Evolutionary conservation across 2,113 vertebrate genomes (phyloP).

Genomic region (Cebus imitator): DNA sequence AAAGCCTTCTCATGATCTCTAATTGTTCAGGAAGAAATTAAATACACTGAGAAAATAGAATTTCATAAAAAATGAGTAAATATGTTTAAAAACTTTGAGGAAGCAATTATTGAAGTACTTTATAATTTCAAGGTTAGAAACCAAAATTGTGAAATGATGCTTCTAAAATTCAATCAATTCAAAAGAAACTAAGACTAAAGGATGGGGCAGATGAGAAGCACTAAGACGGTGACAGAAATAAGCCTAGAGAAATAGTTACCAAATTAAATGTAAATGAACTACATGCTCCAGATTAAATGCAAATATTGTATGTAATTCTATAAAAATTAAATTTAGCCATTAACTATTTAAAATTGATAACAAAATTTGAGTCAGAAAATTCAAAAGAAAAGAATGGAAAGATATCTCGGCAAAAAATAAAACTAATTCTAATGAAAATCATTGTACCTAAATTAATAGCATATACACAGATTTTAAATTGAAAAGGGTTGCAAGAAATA

Average conservation of each 20-base stretch:
- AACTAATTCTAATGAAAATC: not conserved
- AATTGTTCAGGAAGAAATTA: not conserved
- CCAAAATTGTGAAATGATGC: not conserved
- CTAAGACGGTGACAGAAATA: not conserved
- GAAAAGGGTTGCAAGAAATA: not conserved
- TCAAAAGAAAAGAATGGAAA: not conserved
- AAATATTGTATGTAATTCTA: too few species aligned
- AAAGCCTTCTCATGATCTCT: not conserved
- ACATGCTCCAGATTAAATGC: too few species aligned
- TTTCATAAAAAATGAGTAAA: not conserved
- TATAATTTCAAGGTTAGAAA: not conserved
- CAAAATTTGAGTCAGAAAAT: not conserved
- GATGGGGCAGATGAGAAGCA: not conserved
- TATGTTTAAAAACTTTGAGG: not conserved
- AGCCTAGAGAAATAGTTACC: not conserved
- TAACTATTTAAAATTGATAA: too few species aligned
- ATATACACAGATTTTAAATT: not conserved
- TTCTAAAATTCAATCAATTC: not conserved
- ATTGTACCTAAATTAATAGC: not conserved
- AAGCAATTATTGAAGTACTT: not conserved
- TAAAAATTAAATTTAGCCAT: too few species aligned
- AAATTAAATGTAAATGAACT: not conserved
- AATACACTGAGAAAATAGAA: not conserved
- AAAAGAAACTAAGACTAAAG: not conserved
- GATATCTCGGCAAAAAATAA: not conserved